phyloP scores from a whole-genome alignment of 1,140 invertebrate genomes.

The Gonioctena quinquepunctata region DNA sequence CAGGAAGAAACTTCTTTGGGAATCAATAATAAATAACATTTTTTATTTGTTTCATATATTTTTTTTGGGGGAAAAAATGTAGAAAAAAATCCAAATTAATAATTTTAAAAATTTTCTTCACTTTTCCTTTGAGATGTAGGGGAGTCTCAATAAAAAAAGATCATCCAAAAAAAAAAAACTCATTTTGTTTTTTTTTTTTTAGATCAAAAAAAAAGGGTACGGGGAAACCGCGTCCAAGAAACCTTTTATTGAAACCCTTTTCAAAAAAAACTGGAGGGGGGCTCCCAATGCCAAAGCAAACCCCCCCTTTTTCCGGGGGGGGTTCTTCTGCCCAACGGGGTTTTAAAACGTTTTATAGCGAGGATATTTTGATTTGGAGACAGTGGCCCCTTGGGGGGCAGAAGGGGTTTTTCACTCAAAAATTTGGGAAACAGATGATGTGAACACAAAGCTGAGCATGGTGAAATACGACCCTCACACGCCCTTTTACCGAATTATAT shows the following conservation, averaged over 20 bases:
- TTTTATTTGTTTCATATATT: no score
- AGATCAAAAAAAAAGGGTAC: slow-evolving; percentile 32
- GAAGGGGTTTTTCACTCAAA: slow-evolving; percentile 76
- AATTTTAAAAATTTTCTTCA: no score
- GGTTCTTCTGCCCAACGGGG: slow-evolving; percentile 77
- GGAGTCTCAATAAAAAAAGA: neutral
- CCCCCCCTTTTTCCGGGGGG: slow-evolving; percentile 71
- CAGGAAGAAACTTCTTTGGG: no score
- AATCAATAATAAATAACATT: no score
- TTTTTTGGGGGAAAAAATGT: neutral
- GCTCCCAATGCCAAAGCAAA: slow-evolving; percentile 75
- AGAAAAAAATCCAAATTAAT: neutral
- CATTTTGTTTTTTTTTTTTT: slow-evolving; percentile 20
- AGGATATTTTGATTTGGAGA: slow-evolving; percentile 79
- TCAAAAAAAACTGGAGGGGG: slow-evolving; percentile 74
- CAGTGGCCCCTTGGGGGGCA: slow-evolving; percentile 80
- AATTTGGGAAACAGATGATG: slow-evolving; percentile 70
- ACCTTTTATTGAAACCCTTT: slow-evolving; percentile 58
- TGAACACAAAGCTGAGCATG: slow-evolving; percentile 66
- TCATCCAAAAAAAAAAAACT: slow-evolving; percentile 63
- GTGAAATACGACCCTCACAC: slow-evolving; percentile 82
- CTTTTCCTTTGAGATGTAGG: neutral
- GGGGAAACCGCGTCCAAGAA: slow-evolving; percentile 43
- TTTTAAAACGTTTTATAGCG: slow-evolving; percentile 72
- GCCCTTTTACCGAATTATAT: slow-evolving; percentile 80